Evolutionary conservation across 2,113 vertebrate species (phyloP), one percentile per base, ranked within the genome.

Genomic region (Formicarius rufipectus): DNA sequence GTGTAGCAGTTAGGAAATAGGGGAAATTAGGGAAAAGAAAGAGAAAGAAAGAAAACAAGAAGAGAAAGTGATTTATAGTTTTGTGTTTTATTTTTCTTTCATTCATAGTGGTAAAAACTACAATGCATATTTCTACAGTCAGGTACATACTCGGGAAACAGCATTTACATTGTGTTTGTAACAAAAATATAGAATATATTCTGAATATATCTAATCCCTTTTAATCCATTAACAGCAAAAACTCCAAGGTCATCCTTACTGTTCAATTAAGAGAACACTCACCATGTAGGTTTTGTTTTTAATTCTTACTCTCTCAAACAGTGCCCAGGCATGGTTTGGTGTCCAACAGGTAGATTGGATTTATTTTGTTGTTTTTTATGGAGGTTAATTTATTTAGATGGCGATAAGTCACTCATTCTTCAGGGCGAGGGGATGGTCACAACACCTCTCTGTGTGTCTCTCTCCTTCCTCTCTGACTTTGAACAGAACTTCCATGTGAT

Each of bases 271-370:
- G 13, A 33, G 2, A 3, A 67, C 14, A n/a, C 12, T 78, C 14
- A 35, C 7, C 4, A 27, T 0, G 0, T 2, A 39, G 5, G 2
- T 60, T 68, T 71, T 35, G 2, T 33, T 49, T 30, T 17, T 71
- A 62, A 66, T 19, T 30, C 28, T 18, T 71, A 22, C 12, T 59
- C n/a, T 83, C 25, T 73, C 44, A 81, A 3, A 39, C 1, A 40
- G 19, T 72, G 27, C 2, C 6, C 6, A 37, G 35, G 21, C 4
- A 59, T 12, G 22, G 4, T 50, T 63, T 67, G 6, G 35, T 50
- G 35, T 47, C 47, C 35, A 63, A 15, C 7, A 50, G 8, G 6
- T 4, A 9, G 12, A 25, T 58, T 27, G 40, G 39, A 68, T 12
- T 6, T 9, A 27, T 23, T 53, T 56, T 16, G 1, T 3, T 84